phyloP scores from a whole-genome alignment of 1,140 invertebrate genomes.

The Hylyphantes graminicola region DNA sequence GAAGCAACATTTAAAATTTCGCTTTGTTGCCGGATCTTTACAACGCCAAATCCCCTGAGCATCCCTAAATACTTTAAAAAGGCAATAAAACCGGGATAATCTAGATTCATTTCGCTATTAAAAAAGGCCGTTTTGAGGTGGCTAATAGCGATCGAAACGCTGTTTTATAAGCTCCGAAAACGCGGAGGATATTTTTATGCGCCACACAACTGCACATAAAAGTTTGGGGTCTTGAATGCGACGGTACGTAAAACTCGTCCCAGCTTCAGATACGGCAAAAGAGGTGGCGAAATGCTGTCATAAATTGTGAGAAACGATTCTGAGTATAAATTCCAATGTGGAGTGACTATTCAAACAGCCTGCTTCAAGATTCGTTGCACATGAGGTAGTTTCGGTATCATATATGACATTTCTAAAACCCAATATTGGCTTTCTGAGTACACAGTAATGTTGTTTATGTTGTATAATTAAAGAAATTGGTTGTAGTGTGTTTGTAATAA shows the following conservation, averaged over 20 bases:
- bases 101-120: conserved; percentile 45
- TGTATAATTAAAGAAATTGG: too few species aligned
- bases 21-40: background rate
- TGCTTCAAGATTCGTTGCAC: too few species aligned
- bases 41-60: background rate
- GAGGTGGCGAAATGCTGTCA: conserved; percentile 16
- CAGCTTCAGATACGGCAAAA: conserved; percentile 2
- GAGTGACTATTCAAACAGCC: background rate
- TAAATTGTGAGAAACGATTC: conserved; percentile 13
- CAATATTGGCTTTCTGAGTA: too few species aligned
- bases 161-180: conserved; percentile 38
- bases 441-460: too few species aligned
- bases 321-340: conserved; percentile 1
- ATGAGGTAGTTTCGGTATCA: too few species aligned
- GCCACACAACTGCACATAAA: conserved; percentile 22
- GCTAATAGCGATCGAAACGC: conserved; percentile 20
- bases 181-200: conserved; percentile 16
- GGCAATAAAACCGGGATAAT: conserved; percentile 31
- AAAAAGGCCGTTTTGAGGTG: conserved; percentile 3
- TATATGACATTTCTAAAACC: too few species aligned
- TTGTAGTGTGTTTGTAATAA: too few species aligned
- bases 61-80: conserved; percentile 30
- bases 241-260: conserved; percentile 12
- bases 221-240: conserved; percentile 14
- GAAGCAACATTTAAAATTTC: conserved; percentile 6